phyloP scores from a whole-genome alignment of 2,888 invertebrate genomes.

The Caenorhabditis macrosperma region DNA sequence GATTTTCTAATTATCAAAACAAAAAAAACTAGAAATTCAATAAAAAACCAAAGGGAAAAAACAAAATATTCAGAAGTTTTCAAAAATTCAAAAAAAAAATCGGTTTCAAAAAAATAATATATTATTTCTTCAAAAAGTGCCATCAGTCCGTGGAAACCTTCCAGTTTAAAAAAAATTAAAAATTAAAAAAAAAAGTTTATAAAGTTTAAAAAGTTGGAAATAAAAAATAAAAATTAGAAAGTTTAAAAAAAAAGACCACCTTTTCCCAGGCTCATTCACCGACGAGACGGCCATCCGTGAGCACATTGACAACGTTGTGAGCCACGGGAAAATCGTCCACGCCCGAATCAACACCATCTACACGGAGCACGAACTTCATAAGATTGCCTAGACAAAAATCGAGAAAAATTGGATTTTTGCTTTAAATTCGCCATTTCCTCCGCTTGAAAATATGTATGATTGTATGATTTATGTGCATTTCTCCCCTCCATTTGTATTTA shows the following conservation, averaged over 20 bases:
- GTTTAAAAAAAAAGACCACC: not conserved
- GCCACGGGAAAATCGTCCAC: constrained; percentile 52
- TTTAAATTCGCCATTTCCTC: not conserved
- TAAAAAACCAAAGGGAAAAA: too few relatives aligned
- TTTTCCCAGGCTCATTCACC: constrained; percentile 10
- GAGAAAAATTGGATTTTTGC: not conserved
- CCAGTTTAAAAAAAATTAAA: too few relatives aligned
- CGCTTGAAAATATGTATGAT: not conserved
- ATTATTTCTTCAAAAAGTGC: too few relatives aligned
- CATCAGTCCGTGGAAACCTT: too few relatives aligned
- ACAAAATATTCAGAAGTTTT: not conserved
- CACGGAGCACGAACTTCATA: constrained; percentile 46
- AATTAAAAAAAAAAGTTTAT: too few relatives aligned
- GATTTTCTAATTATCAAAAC: too few relatives aligned
- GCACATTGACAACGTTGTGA: constrained; percentile 52
- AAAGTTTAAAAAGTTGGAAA: not conserved
- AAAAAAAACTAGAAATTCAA: too few relatives aligned
- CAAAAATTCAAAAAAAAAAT: not conserved
- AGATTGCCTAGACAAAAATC: constrained; percentile 30
- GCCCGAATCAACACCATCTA: constrained; percentile 50
- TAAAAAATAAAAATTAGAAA: too few relatives aligned
- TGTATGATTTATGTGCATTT: too few relatives aligned
- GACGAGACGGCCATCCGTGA: constrained; percentile 30
- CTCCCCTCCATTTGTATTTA: not conserved
- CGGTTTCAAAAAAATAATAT: not conserved